Conservation (phyloP, 2,888 invertebrate genomes). For the Imbricaverruca yamaguchii region DNA sequence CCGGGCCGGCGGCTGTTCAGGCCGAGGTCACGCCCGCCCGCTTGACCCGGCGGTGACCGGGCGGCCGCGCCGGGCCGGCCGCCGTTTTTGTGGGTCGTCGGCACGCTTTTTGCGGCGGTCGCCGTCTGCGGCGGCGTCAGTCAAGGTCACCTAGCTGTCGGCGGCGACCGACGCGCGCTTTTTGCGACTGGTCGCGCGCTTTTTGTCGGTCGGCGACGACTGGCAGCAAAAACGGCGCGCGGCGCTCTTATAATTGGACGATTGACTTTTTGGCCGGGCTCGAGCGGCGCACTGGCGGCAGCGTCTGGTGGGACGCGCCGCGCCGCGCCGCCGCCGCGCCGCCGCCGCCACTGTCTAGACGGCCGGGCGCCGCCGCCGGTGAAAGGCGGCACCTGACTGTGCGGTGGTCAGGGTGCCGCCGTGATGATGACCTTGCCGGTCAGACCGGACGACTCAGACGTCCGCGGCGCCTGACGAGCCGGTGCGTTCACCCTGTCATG, state of each 20-base stretch:
- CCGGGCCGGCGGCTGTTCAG: too few relatives aligned
- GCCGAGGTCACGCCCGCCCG: too few relatives aligned
- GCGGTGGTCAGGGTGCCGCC: too few relatives aligned
- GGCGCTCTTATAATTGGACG: constrained; percentile 4
- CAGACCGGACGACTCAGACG: too few relatives aligned
- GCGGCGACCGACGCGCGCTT: neutral
- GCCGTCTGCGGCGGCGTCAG: neutral
- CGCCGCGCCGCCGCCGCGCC: neutral
- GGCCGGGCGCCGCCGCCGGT: neutral
- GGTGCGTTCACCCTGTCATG: too few relatives aligned
- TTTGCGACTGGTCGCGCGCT: constrained; percentile 2
- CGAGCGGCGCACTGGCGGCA: neutral
- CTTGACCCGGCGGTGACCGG: too few relatives aligned
- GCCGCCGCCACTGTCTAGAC: neutral
- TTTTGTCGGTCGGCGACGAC: constrained; percentile 1
- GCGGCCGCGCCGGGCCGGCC: too few relatives aligned
- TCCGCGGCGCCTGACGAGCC: too few relatives aligned
- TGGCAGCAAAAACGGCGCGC: neutral
- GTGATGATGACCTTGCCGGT: too few relatives aligned
- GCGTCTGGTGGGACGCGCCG: neutral
- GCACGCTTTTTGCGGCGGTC: neutral
- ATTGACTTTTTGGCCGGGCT: constrained; percentile 14
- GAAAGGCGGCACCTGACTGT: neutral
- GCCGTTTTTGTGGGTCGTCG: constrained; percentile 3
- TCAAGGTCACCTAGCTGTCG: constrained; percentile 7